Evolutionary conservation across 2,888 invertebrate genomes (phyloP), one percentile per base, ranked within the genome.

Genomic region (Eupithecia subfuscata): DNA sequence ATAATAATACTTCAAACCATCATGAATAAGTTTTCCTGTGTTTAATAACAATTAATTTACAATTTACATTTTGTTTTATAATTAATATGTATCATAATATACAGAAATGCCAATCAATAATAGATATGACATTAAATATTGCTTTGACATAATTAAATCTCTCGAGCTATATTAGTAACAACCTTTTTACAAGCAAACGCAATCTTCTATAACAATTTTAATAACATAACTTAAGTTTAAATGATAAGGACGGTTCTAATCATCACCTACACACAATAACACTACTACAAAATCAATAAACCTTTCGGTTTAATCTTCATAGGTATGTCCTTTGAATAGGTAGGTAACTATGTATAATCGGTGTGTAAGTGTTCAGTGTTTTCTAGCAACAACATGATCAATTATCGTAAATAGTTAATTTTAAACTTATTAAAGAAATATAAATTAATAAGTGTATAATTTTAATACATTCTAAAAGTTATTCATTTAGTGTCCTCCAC

Each of bases 1-100:
- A 56, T 22, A 14, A 60, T 22, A 11, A 56, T 60, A 71, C 18
- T 71, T 56, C 34, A 25, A 67, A 63, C 30, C 14, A 16, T 16
- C 14, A 22, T 52, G 14, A 37, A 34, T 37, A 52, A 11, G 8
- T 56, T 60, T 60, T 37, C 70, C 73, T 79, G 70, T 25, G 12
- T 69, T 79, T 81, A 76, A 78, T 74, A 76, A 75, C 77, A 78
- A 78, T 79, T 79, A 83, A 83, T 83, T 83, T 84, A 84, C 82
- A 86, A 83, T 83, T 84, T 84, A 84, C 82, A 86, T 79, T 81
- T 82, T 84, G 80, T 84, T 84, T 84, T 72, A 75, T 74, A 52
- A 79, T 75, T 60, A 76, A 71, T 30, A 30, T 30, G 30, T 30
- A 30, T 30, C 30, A 30, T 30, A 74, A 82, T 80, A 81, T 81